Evolutionary conservation across 2,113 vertebrate species (phyloP).

Genomic region (Pangasianodon hypophthalmus): DNA sequence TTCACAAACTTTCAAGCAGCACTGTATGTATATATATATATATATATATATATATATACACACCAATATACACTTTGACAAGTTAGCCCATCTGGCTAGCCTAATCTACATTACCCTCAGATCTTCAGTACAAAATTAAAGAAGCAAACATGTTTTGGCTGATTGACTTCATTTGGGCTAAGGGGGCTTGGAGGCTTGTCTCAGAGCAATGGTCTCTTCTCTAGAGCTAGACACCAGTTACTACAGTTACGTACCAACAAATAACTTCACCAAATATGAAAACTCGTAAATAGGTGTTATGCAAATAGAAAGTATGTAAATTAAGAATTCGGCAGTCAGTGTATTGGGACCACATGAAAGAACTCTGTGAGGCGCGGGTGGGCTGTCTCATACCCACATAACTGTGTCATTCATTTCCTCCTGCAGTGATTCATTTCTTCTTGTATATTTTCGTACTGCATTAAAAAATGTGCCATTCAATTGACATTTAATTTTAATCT

Average conservation of each 20-base stretch:
- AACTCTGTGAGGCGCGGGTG: not conserved
- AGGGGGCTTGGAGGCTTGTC: no score
- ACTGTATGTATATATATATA: no score
- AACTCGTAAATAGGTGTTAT: not conserved
- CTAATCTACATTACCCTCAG: no score
- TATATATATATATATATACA: no score
- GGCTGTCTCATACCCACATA: slow-evolving; percentile 8
- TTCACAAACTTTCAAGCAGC: no score
- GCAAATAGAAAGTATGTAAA: not conserved
- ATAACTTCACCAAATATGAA: not conserved
- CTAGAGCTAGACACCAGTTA: not conserved
- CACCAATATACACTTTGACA: no score
- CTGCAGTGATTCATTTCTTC: not conserved
- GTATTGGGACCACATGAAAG: not conserved
- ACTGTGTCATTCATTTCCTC: not conserved
- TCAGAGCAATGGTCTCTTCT: not conserved
- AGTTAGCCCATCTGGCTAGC: no score
- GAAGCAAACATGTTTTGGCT: no score
- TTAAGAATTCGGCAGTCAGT: not conserved
- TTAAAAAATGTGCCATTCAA: not conserved
- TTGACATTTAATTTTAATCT: not conserved
- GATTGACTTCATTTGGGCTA: no score
- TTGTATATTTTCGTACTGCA: not conserved
- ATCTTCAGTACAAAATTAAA: no score
- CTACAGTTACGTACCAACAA: not conserved